Evolutionary conservation across 1,140 invertebrate genomes (phyloP).

Genomic region (Diachasma alloeum): DNA sequence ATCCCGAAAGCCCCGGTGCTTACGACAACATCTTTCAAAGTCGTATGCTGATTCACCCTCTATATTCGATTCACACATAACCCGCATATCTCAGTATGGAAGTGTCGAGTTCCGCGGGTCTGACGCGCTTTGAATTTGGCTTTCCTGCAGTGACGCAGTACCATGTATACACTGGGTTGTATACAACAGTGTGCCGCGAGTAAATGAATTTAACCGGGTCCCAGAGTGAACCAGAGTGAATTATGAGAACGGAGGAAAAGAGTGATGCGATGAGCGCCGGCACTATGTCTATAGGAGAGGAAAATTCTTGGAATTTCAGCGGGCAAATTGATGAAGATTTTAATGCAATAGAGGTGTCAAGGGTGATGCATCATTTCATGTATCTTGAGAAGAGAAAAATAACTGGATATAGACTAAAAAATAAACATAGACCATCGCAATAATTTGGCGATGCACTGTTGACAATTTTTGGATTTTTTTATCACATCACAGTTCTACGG

Average conservation of each 20-base stretch:
- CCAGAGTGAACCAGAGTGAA: not conserved
- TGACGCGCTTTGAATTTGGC: not conserved
- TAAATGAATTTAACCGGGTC: not conserved
- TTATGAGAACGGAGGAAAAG: not conserved
- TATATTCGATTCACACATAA: not conserved
- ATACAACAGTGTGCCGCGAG: not conserved
- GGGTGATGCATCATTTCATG: too few species aligned
- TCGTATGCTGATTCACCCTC: not conserved
- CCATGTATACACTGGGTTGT: not conserved
- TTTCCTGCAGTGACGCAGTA: not conserved
- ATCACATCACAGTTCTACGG: too few species aligned
- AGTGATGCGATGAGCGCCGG: not conserved
- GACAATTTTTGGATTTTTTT: too few species aligned
- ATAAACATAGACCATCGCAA: too few species aligned
- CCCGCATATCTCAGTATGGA: not conserved
- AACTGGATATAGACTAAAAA: too few species aligned
- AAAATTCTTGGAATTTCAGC: not conserved
- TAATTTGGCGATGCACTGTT: too few species aligned
- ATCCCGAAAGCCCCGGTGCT: not conserved
- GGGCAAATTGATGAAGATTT: not conserved
- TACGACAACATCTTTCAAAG: not conserved
- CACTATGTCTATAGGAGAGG: not conserved
- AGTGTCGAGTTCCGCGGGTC: slow-evolving; percentile 1
- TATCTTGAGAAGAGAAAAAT: too few species aligned
- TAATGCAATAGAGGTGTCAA: too few species aligned